phyloP scores from a whole-genome alignment of 2,888 invertebrate species.

The Helobdella robusta region DNA sequence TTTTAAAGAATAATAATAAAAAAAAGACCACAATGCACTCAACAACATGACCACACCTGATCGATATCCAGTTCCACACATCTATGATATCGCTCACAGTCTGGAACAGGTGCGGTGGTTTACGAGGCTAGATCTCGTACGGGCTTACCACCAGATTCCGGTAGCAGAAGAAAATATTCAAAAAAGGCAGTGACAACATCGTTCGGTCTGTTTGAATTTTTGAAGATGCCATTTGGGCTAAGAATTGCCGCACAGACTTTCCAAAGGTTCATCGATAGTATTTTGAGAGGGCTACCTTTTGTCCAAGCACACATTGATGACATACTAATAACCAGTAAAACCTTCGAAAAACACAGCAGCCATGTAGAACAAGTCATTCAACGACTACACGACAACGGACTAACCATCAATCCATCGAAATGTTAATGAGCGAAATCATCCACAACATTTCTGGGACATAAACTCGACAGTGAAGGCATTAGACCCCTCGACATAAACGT shows the following conservation, averaged over 20 bases:
- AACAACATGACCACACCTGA: neutral
- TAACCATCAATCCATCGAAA: neutral
- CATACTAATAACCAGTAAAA: neutral
- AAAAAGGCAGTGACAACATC: neutral
- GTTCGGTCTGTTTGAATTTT: neutral
- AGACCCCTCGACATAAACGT: no score
- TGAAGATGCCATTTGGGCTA: neutral
- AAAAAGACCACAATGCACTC: no score
- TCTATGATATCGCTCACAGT: neutral
- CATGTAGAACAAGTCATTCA: neutral
- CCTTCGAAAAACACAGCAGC: neutral
- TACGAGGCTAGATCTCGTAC: neutral
- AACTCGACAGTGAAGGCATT: no score
- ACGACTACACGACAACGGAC: neutral
- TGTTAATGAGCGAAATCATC: no score
- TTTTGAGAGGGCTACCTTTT: neutral
- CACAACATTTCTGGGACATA: no score
- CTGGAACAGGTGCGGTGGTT: neutral
- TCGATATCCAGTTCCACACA: constrained; percentile 1
- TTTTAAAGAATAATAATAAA: no score
- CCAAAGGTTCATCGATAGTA: neutral
- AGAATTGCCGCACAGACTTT: neutral
- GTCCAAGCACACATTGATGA: neutral
- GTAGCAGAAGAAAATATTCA: neutral
- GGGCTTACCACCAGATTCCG: constrained; percentile 1